These are phyloP conservation scores for Troides oblongomaculatus DNA, from an alignment of 2,888 invertebrate genomes.

Conservation along the genomic window DNA sequence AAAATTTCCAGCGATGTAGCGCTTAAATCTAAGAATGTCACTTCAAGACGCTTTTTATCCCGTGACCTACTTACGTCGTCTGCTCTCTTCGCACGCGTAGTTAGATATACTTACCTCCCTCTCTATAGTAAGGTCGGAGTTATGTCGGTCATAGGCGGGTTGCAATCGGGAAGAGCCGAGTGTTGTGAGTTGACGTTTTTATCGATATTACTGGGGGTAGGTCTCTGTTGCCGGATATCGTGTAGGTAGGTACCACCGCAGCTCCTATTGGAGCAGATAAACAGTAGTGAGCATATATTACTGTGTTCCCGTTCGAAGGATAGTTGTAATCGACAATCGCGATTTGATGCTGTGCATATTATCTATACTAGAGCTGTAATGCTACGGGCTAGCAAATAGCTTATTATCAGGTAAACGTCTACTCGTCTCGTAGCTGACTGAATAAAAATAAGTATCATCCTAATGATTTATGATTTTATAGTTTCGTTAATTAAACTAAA, in stretches of 20 bases:
- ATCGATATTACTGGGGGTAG: slow-evolving; percentile 29
- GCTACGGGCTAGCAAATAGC: no score
- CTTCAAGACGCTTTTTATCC: slow-evolving; percentile 64
- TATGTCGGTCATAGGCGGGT: slow-evolving; percentile 73
- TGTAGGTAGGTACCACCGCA: no score
- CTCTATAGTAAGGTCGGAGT: slow-evolving; percentile 67
- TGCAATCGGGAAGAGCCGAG: slow-evolving; percentile 65
- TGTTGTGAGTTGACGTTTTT: slow-evolving; percentile 38
- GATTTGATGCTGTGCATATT: no score
- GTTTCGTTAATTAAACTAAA: no score
- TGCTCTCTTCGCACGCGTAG: slow-evolving; percentile 41
- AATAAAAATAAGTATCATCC: neutral
- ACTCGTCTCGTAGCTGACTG: no score
- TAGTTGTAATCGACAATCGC: no score
- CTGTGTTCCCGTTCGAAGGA: no score
- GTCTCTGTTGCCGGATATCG: no score
- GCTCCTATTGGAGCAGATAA: no score
- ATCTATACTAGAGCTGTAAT: no score
- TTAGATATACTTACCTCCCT: slow-evolving; percentile 45
- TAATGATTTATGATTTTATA: slow-evolving; percentile 1
- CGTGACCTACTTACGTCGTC: slow-evolving; percentile 71
- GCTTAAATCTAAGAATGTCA: slow-evolving; percentile 55
- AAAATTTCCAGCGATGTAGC: slow-evolving; percentile 58
- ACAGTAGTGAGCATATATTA: no score
- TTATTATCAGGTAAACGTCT: no score